A percentile compares a stretch with the other conserved stretches of the same genome.
These are phyloP conservation scores for Dorcus parallelipipedus DNA, from an alignment of 2,888 invertebrate species.

Conservation along the genomic window DNA sequence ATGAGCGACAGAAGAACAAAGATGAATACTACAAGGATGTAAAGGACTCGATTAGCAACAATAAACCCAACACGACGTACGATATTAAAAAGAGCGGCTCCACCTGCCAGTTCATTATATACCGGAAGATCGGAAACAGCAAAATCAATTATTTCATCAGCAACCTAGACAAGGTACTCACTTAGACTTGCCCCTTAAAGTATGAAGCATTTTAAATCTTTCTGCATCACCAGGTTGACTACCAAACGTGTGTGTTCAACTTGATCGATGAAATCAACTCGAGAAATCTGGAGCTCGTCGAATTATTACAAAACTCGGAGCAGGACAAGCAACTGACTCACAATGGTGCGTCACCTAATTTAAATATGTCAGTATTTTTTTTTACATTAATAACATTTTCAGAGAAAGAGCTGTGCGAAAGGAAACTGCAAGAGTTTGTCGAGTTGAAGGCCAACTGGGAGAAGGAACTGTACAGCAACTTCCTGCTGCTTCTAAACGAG, in stretches of 20 bases:
- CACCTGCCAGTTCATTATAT: conserved; percentile 20
- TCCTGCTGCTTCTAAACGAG: conserved; percentile 40
- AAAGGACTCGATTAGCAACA: conserved; percentile 15
- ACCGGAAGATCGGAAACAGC: conserved; percentile 16
- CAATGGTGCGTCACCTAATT: conserved; percentile 16
- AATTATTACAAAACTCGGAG: conserved; percentile 7
- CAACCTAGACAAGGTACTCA: conserved; percentile 22
- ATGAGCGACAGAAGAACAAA: conserved; percentile 19
- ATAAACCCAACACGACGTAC: conserved; percentile 11
- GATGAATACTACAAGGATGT: conserved; percentile 23
- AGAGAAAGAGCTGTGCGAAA: conserved; percentile 20
- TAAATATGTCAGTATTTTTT: background rate
- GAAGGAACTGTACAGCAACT: conserved; percentile 36
- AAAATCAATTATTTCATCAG: conserved; percentile 26
- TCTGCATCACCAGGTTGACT: conserved; percentile 21
- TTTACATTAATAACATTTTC: background rate
- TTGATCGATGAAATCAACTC: conserved; percentile 21
- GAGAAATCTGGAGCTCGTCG: conserved; percentile 9
- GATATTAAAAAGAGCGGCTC: conserved; percentile 8
- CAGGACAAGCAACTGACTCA: conserved; percentile 11
- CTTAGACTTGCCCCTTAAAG: background rate
- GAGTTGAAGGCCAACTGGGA: conserved; percentile 28
- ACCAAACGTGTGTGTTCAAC: conserved; percentile 19
- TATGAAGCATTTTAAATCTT: background rate
- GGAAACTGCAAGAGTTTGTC: conserved; percentile 21